Conservation (phyloP, 2,888 invertebrate genomes). For the Ophioninae sp. region DNA sequence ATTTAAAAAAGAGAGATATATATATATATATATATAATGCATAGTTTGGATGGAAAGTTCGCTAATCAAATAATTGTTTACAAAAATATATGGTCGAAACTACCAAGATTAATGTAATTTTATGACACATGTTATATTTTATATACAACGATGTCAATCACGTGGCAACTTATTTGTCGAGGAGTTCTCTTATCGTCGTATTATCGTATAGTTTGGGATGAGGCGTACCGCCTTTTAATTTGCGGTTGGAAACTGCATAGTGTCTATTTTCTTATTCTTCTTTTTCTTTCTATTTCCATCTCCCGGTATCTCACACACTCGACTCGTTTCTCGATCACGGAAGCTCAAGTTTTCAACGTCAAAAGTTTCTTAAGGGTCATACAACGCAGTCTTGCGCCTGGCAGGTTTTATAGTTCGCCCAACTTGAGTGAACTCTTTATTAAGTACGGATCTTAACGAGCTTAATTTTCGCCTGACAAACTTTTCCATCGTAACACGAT, state of each 20-base stretch:
- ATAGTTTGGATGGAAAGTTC: not conserved
- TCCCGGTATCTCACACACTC: constrained; percentile 1
- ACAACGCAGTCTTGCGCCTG: constrained; percentile 9
- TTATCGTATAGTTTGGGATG: not conserved
- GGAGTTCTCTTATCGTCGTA: not conserved
- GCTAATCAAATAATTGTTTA: not conserved
- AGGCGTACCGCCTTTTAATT: not conserved
- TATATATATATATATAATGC: not conserved
- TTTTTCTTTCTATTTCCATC: not conserved
- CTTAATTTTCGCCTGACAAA: not conserved
- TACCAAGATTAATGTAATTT: not conserved
- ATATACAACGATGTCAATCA: not conserved
- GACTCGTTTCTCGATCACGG: constrained; percentile 18
- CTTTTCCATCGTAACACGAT: not conserved
- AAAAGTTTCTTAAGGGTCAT: constrained; percentile 32
- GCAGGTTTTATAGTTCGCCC: constrained; percentile 22
- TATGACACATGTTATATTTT: not conserved
- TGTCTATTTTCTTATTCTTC: not conserved
- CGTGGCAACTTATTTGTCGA: not conserved
- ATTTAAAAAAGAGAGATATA: not conserved
- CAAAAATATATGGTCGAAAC: not conserved
- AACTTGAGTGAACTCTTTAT: not conserved
- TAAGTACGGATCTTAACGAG: not conserved
- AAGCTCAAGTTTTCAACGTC: constrained; percentile 17
- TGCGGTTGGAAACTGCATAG: not conserved